Evolutionary conservation across 2,113 vertebrate species (phyloP).

Genomic region (Daphoenositta chrysoptera): DNA sequence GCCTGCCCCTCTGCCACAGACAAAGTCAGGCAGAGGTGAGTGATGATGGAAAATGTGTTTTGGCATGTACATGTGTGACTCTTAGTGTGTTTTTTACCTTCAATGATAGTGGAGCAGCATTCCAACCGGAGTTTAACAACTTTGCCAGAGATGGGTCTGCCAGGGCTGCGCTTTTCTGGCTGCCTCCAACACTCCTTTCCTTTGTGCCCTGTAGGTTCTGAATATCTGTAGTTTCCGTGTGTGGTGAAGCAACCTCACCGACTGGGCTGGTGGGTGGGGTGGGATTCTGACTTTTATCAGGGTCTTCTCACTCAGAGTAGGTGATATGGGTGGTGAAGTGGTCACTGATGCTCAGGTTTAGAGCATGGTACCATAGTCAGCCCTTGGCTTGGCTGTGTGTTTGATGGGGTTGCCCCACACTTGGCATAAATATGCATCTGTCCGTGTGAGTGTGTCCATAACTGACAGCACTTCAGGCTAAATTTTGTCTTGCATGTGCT

Average conservation of each 20-base stretch:
- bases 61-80: not conserved
- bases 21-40: not conserved
- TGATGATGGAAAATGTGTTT: not conserved
- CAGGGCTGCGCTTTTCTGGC: fast-evolving
- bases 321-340: fast-evolving
- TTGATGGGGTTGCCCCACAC: not conserved
- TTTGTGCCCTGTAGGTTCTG: not conserved
- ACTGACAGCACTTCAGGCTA: fast-evolving
- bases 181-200: not conserved
- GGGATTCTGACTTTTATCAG: not conserved
- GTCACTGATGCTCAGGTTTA: not conserved
- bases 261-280: not conserved
- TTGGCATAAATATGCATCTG: not conserved
- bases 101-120: not conserved
- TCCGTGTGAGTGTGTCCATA: fast-evolving
- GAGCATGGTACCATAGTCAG: fast-evolving
- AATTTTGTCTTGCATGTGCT: not conserved
- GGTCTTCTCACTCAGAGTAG: not conserved
- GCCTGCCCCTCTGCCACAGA: not conserved
- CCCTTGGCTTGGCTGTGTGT: not conserved
- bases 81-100: not conserved
- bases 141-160: not conserved
- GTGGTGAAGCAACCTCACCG: not conserved
- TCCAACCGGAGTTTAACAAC: not conserved
- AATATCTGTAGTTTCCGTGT: not conserved